Base-by-base conservation (phyloP, 2,113 vertebrate species). In the Labrus mixtus region DNA sequence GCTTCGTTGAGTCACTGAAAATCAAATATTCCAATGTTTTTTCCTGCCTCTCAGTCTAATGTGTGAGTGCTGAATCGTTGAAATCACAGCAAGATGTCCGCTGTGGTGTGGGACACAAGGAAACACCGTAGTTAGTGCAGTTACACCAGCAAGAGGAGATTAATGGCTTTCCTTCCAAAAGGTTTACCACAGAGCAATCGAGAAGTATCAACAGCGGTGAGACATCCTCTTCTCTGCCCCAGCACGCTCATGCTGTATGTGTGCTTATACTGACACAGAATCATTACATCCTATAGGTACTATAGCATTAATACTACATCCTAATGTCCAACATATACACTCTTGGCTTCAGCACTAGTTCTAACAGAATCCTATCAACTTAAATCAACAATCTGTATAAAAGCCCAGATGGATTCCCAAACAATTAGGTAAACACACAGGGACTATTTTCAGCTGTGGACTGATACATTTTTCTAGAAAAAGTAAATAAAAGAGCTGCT, bases 21-120 rank as follows among this genome's bases (percentile, higher is more conserved):
- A 94, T 93, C 86, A 91, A 91, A 95, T 90, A 88, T 90, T 90
- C 78, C 83, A 25, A 90, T 92, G 90, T 91, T 90, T 74, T 88
- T 78, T 85, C 11, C 81, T 91, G 87, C 86, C 81, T 76, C 85
- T 91, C 86, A 91, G 84, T 69, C 83, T 68, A 56, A 85, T 68
- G 76, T 84, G 78, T 76, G 87, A 91, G 83, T 70, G 79, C 76
- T 73, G 78, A 89, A 90, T 89, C 81, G 69, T 91, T 93, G 86
- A 81, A 74, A 74, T 87, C 92, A 86, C 90, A 91, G 93, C 82
- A 39, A 86, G 91, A 89, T 66, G 76, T 88, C 87, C 60, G 68
- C 81, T 23, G 60, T 37, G 68, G 68, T 78, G 76, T 66, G 79
- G 84, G 62, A 87, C 79, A 58, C 48, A 54, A 73, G 70, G 43